A percentile compares a stretch with the other conserved stretches of the same genome.
Evolutionary conservation across 2,797 vertebrate species (phyloP).

Genomic region (Helicolenus hilgendorfi): DNA sequence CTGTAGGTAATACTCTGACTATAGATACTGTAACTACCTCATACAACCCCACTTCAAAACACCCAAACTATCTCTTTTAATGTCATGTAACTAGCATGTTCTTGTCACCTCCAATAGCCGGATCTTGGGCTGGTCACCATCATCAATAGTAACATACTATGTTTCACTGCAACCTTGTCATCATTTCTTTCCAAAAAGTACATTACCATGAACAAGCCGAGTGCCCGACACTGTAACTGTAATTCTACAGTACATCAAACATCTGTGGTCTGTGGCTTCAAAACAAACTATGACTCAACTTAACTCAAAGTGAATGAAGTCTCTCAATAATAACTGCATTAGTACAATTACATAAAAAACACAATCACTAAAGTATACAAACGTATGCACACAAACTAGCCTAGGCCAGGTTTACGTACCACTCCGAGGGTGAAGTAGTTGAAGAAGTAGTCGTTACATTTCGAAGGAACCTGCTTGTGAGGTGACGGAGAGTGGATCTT

Average conservation of each 20-base stretch:
- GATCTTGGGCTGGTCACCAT: background rate
- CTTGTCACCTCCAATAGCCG: background rate
- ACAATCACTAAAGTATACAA: background rate
- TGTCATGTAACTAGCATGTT: too few species aligned
- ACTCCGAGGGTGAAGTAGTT: constrained; percentile 99
- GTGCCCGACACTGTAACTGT: background rate
- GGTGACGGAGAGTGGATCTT: constrained; percentile 99
- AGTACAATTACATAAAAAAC: background rate
- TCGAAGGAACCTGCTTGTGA: constrained; percentile 98
- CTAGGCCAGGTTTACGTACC: constrained; percentile 88
- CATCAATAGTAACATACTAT: background rate
- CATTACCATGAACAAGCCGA: background rate
- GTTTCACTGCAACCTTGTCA: background rate
- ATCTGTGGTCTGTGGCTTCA: background rate
- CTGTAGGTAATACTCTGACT: background rate
- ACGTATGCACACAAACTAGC: background rate
- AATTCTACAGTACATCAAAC: background rate
- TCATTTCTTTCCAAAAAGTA: background rate
- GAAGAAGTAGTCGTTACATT: constrained; percentile 99
- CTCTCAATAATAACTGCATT: background rate
- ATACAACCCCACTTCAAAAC: background rate
- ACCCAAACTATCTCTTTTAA: too few species aligned
- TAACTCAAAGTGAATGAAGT: background rate
- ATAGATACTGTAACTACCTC: background rate
- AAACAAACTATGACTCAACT: background rate